Conservation (phyloP, 2,113 vertebrate genomes). For the Xiphophorus couchianus region DNA sequence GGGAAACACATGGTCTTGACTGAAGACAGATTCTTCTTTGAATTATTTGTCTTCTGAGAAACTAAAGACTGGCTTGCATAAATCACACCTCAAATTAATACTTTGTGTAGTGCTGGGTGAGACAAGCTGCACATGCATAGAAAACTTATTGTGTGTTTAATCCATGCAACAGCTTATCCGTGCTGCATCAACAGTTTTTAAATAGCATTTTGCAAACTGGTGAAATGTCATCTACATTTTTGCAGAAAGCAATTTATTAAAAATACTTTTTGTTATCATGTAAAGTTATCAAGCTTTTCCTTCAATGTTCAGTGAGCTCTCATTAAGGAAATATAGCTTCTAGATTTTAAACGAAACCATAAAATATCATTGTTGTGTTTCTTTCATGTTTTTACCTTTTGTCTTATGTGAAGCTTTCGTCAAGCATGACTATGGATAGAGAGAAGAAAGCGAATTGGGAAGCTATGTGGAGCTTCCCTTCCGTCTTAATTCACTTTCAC, state of each 20-base stretch:
- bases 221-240: background rate
- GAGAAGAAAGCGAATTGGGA: constrained; percentile 16
- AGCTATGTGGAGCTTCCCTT: constrained; percentile 38
- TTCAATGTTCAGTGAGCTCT: background rate
- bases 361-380: background rate
- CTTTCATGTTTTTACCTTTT: constrained; percentile 10
- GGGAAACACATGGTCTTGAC: background rate
- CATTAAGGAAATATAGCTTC: constrained; percentile 4
- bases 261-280: background rate
- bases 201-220: background rate
- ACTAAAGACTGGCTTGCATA: background rate
- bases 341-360: constrained; percentile 14
- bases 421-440: constrained; percentile 19
- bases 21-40: background rate
- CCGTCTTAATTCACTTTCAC: constrained; percentile 4
- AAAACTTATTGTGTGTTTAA: background rate
- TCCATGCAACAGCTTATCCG: background rate
- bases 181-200: background rate
- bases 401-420: constrained; percentile 24
- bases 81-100: background rate
- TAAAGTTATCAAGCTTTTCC: background rate
- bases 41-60: background rate
- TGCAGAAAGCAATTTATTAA: background rate
- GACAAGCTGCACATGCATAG: too few relatives aligned
- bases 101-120: background rate